Conservation (phyloP, 1,140 invertebrate genomes). For the Drosophila nikananu region DNA sequence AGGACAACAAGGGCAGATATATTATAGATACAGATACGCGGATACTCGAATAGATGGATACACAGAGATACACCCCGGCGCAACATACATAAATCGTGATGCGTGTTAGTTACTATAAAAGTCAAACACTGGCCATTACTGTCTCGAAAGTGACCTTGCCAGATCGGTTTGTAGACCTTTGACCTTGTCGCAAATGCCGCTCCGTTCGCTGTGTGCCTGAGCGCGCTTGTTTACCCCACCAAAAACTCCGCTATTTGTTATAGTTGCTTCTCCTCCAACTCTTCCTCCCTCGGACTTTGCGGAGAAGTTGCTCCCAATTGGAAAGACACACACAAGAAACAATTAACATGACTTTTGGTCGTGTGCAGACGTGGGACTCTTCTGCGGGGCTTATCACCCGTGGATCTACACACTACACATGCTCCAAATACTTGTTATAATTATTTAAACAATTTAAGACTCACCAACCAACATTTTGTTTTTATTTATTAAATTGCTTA, state of each 20-base stretch:
- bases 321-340: conserved; percentile 69
- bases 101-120: conserved; percentile 76
- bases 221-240: conserved; percentile 53
- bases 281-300: conserved; percentile 20
- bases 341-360: conserved; percentile 52
- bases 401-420: conserved; percentile 28
- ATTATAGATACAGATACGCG: conserved; percentile 32
- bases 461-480: conserved; percentile 29
- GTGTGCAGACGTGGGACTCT: conserved; percentile 59
- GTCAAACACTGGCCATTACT: conserved; percentile 77
- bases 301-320: conserved; percentile 79
- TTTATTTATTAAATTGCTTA: conserved; percentile 34
- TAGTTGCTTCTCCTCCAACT: conserved; percentile 18
- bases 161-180: conserved; percentile 79
- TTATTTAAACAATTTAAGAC: conserved; percentile 18
- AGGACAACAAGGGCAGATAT: conserved; percentile 59
- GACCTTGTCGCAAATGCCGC: conserved; percentile 68
- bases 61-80: conserved; percentile 34
- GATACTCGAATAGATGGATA: conserved; percentile 28
- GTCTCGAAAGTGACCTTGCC: conserved; percentile 75
- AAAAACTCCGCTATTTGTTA: conserved; percentile 43
- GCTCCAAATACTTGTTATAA: conserved; percentile 31
- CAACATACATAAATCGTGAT: conserved; percentile 62
- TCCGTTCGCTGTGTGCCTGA: conserved; percentile 50
- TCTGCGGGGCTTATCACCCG: conserved; percentile 32